Evolutionary conservation across 2,888 invertebrate genomes (phyloP), one percentile per base, ranked within the genome.

Genomic region (Hydraecia micacea): DNA sequence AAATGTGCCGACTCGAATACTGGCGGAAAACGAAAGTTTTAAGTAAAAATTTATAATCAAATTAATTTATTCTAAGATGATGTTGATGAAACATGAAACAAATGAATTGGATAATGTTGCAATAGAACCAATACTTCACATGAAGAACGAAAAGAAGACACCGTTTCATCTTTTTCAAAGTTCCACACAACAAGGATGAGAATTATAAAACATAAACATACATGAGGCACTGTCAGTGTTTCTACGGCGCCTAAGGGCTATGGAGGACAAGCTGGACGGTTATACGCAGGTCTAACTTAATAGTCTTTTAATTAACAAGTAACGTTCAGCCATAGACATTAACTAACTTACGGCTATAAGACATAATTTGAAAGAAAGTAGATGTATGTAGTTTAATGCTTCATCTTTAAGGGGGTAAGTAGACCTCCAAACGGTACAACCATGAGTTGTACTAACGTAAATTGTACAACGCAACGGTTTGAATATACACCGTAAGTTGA

Each of bases 11-110:
- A 79, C 49, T 73, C 28, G 63, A 52, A 68, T 65, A 77, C 71
- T 73, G 65, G 62, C 65, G 77, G 69, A 80, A 86, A 87, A 86
- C 73, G 88, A 88, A 88, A 88, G 88, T 86, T 86, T 83, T 68
- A 55, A 65, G n/a, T 77, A 76, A 80, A 83, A 79, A 70, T 60
- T 5, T 60, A 28, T 70, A 36, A 71, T 52, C 60, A 8, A 69
- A 66, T 69, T 62, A 80, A 83, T 81, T 70, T 67, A 86, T 73
- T 76, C 42, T 32, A 39, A 73, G 70, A 74, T 63, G 11, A 69
- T 46, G 25, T 28, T 55, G 46, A 5, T 11, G 8, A 69, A 58
- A 70, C n/a, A 5, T 11, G 8, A 69, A 58, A 70, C n/a, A 32
- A 67, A 52, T n/a, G 6, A 55, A 62, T 42, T 18, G 3, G 13